Evolutionary conservation across 2,797 vertebrate species (phyloP).

Genomic region (Sebastes trivittatus): DNA sequence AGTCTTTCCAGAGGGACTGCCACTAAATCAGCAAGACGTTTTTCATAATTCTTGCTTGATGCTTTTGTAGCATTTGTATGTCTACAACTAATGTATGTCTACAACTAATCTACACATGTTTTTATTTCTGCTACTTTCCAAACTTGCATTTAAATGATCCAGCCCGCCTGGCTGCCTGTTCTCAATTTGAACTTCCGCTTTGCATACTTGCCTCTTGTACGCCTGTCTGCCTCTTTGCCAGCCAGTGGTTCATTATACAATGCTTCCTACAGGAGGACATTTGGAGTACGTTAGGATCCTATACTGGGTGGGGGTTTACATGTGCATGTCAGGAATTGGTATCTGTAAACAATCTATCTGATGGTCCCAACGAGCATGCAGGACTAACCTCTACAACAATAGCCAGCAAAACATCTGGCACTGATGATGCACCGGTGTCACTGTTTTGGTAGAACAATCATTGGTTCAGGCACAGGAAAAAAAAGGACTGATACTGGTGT

Average conservation of each 20-base stretch:
- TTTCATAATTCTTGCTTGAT: background rate
- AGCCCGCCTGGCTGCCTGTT: background rate
- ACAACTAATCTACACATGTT: background rate
- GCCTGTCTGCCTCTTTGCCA: background rate
- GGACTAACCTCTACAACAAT: constrained; percentile 31
- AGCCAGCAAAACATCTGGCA: constrained; percentile 37
- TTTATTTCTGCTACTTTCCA: background rate
- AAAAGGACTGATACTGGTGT: constrained; percentile 3
- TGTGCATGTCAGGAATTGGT: constrained; percentile 2
- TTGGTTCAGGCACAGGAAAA: constrained; percentile 5
- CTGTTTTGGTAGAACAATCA: background rate
- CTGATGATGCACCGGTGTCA: constrained; percentile 10
- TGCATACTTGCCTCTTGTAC: background rate
- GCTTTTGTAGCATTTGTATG: background rate
- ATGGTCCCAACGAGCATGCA: constrained; percentile 4
- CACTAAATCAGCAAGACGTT: background rate
- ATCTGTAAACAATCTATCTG: constrained; percentile 40
- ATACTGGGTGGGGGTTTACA: background rate
- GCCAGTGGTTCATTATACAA: constrained; percentile 38
- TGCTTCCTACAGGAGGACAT: constrained; percentile 23
- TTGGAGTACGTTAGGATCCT: constrained; percentile 7
- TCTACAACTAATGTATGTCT: background rate
- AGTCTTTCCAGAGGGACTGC: background rate
- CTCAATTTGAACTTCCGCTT: constrained; percentile 15
- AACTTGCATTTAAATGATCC: constrained; percentile 13